A percentile compares a stretch with the other conserved stretches of the same genome.
These are phyloP conservation scores for Sparidentex hasta DNA, from an alignment of 2,797 vertebrate genomes.

Conservation along the genomic window DNA sequence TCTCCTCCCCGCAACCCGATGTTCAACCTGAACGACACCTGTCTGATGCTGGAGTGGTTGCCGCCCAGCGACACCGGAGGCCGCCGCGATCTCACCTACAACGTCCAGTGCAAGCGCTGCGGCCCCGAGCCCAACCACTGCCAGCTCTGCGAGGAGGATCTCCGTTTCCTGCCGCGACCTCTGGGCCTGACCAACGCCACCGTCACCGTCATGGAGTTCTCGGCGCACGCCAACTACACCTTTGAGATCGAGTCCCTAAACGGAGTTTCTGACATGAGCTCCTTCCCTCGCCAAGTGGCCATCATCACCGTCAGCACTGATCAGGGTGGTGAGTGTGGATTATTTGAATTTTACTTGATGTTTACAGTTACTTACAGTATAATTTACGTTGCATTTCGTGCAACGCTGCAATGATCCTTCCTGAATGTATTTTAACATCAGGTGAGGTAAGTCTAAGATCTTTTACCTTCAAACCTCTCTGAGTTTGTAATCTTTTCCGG, in stretches of 20 bases:
- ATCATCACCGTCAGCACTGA: constrained; percentile 94
- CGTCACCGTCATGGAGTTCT: constrained; percentile 92
- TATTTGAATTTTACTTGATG: not conserved
- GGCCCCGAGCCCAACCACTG: constrained; percentile 87
- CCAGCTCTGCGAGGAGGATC: constrained; percentile 92
- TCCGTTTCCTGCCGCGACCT: constrained; percentile 93
- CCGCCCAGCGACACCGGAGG: constrained; percentile 95
- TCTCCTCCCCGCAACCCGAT: constrained; percentile 94
- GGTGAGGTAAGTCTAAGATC: not conserved
- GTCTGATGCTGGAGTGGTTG: constrained; percentile 96
- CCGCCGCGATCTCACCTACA: constrained; percentile 96
- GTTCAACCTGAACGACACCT: constrained; percentile 96
- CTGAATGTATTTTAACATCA: not conserved
- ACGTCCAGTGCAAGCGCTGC: constrained; percentile 94
- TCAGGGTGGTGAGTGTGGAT: constrained; percentile 91
- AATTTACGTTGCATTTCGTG: not conserved
- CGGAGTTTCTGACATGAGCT: constrained; percentile 94
- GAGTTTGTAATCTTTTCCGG: not conserved
- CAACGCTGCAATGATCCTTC: too few relatives aligned
- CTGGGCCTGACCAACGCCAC: constrained; percentile 91
- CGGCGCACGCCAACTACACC: constrained; percentile 95
- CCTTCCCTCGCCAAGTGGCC: constrained; percentile 92
- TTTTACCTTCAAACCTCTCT: not conserved
- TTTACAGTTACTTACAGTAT: not conserved
- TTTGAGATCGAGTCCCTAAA: constrained; percentile 98